A percentile compares a stretch with the other conserved stretches of the same genome.
phyloP scores from a whole-genome alignment of 2,113 vertebrate genomes.

The Ivindomyrus marchei region DNA sequence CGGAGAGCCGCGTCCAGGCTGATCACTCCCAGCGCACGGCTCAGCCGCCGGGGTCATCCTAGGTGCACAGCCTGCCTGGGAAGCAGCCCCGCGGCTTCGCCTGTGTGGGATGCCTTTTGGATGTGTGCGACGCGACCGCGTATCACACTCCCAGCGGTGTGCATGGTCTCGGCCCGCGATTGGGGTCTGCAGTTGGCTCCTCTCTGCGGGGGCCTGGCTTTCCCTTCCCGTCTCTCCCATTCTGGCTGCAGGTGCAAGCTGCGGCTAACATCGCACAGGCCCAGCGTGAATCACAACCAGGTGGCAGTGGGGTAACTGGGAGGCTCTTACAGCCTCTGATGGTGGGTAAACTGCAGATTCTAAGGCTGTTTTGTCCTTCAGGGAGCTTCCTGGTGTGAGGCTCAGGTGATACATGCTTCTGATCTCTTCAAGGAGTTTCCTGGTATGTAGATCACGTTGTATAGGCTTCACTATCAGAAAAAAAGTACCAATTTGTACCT shows the following conservation, averaged over 20 bases:
- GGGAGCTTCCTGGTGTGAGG: neutral
- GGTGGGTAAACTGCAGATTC: neutral
- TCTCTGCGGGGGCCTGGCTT: conserved; percentile 23
- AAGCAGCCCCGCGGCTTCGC: neutral
- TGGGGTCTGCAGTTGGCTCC: conserved; percentile 29
- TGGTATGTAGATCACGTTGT: neutral
- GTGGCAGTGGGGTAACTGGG: neutral
- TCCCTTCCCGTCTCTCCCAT: conserved; percentile 15
- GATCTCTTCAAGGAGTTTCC: neutral
- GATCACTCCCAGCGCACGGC: neutral
- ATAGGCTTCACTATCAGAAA: neutral
- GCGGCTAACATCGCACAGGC: neutral
- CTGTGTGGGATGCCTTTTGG: conserved; percentile 15
- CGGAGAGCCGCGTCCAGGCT: neutral
- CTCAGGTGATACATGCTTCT: neutral
- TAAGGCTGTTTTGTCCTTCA: neutral
- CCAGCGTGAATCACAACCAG: neutral
- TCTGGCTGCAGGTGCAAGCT: conserved; percentile 17
- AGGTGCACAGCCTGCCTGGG: neutral
- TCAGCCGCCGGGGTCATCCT: neutral
- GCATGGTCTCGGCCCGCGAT: conserved; percentile 10
- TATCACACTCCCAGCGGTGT: conserved; percentile 18
- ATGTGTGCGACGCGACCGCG: conserved; percentile 15
- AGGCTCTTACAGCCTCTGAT: neutral
- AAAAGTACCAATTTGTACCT: neutral